These are phyloP conservation scores for Scaptomyza montana DNA, from an alignment of 1,140 invertebrate genomes.

Conservation along the genomic window DNA sequence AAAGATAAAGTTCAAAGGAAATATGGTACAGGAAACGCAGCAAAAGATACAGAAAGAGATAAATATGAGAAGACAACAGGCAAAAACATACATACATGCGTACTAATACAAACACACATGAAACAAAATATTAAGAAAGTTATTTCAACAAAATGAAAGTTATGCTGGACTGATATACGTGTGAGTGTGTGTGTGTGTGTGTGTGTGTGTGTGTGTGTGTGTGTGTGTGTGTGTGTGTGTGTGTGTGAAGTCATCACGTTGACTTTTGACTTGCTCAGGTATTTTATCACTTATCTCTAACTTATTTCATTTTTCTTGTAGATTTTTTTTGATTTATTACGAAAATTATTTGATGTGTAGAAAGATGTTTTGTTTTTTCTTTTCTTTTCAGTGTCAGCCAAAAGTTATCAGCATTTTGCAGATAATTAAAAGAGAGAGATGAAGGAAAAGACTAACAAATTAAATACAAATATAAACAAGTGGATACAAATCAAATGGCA, in stretches of 20 bases:
- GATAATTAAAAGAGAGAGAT: slow-evolving; percentile 21
- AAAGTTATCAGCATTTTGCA: slow-evolving; percentile 5
- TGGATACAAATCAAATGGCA: slow-evolving; percentile 27
- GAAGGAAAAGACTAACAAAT: background rate
- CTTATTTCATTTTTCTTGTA: too few species aligned
- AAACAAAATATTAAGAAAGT: slow-evolving; percentile 78
- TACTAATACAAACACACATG: slow-evolving; percentile 9
- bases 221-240: slow-evolving; percentile 4
- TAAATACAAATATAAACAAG: background rate
- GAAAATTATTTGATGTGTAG: slow-evolving; percentile 36
- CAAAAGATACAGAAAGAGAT: slow-evolving; percentile 51
- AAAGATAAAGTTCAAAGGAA: slow-evolving; percentile 76
- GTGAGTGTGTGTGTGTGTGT: background rate
- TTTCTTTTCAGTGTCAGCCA: background rate
- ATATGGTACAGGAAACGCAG: slow-evolving; percentile 62
- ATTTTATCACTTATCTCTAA: slow-evolving; percentile 5
- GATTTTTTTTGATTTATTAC: slow-evolving; percentile 44
- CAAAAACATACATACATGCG: slow-evolving; percentile 14
- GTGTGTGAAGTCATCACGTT: background rate
- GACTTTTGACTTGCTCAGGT: slow-evolving; percentile 34
- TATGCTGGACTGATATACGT: slow-evolving; percentile 31
- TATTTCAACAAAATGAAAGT: slow-evolving; percentile 70
- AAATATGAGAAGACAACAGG: slow-evolving; percentile 27
- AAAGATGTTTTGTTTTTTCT: slow-evolving; percentile 9
- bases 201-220: slow-evolving; percentile 3